Percentiles rank a stretch among this genome's conserved stretches.
phyloP scores from a whole-genome alignment of 2,888 invertebrate species.

The Megaustenia siamemsis region DNA sequence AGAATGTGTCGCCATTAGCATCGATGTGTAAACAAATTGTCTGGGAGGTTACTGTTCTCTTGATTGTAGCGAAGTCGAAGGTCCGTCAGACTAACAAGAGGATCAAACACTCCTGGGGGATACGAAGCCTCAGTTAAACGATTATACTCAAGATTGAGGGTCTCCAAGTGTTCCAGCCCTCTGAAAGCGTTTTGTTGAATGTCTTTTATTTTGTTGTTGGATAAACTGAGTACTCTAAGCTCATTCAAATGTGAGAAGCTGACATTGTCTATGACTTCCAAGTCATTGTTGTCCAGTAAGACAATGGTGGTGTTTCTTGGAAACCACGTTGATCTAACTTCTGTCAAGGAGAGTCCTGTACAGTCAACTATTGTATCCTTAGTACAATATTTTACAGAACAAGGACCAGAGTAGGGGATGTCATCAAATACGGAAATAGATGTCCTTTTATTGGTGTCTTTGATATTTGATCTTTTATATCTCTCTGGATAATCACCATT shows the following conservation, averaged over 20 bases:
- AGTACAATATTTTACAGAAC: not conserved
- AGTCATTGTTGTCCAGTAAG: slow-evolving; percentile 10
- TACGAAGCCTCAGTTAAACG: not conserved
- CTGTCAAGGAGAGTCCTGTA: not conserved
- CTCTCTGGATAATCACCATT: no score
- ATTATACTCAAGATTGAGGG: slow-evolving; percentile 12
- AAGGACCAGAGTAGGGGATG: not conserved
- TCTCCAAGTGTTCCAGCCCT: not conserved
- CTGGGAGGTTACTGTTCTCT: not conserved
- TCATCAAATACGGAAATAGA: not conserved
- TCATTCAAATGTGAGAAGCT: not conserved
- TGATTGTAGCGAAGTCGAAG: not conserved
- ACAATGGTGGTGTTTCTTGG: slow-evolving; percentile 11
- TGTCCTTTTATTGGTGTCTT: not conserved
- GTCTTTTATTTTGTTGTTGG: slow-evolving; percentile 5
- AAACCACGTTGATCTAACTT: not conserved
- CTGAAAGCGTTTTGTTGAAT: slow-evolving; percentile 12
- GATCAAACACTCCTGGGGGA: not conserved
- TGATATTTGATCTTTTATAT: not conserved
- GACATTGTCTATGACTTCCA: not conserved
- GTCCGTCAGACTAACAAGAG: not conserved
- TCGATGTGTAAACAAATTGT: not conserved
- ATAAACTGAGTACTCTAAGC: not conserved
- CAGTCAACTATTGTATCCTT: not conserved
- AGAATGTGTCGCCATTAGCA: not conserved